Evolutionary conservation across 2,797 vertebrate species (phyloP).

Genomic region (Gila robusta): DNA sequence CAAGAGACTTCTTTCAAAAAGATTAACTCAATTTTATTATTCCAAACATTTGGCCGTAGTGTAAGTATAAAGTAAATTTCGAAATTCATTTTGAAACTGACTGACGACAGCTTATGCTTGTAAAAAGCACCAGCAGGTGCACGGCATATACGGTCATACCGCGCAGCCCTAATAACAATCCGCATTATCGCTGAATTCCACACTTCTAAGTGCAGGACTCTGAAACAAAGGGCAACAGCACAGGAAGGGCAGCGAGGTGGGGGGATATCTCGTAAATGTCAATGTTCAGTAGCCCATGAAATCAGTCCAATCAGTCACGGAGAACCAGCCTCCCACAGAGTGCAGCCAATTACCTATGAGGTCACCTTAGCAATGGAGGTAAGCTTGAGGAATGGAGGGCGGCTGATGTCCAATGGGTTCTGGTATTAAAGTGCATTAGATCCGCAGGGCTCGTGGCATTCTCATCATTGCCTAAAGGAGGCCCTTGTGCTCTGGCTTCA

Average conservation of each 20-base stretch:
- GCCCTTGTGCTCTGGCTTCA: constrained; percentile 8
- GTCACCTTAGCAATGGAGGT: constrained; percentile 50
- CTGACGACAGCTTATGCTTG: neutral
- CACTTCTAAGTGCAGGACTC: constrained; percentile 13
- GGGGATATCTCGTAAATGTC: constrained; percentile 36
- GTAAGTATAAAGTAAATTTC: neutral
- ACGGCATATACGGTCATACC: neutral
- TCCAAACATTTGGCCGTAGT: neutral
- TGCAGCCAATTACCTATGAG: constrained; percentile 48
- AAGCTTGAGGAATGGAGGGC: constrained; percentile 27
- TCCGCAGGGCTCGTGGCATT: constrained; percentile 31
- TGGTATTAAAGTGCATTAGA: constrained; percentile 39
- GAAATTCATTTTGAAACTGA: neutral
- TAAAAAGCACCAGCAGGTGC: neutral
- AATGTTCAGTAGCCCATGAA: constrained; percentile 49
- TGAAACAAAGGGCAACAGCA: constrained; percentile 34
- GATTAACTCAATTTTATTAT: neutral
- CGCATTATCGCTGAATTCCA: neutral
- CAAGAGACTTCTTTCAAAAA: neutral
- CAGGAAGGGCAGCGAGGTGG: constrained; percentile 19
- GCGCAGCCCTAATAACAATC: neutral
- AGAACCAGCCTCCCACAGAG: constrained; percentile 48
- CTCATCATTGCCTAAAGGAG: constrained; percentile 27
- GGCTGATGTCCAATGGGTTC: constrained; percentile 23
- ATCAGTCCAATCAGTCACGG: constrained; percentile 50